Evolutionary conservation across 2,888 invertebrate species (phyloP), one percentile per base, ranked within the genome.

Genomic region (Eutolmus rufibarbis): DNA sequence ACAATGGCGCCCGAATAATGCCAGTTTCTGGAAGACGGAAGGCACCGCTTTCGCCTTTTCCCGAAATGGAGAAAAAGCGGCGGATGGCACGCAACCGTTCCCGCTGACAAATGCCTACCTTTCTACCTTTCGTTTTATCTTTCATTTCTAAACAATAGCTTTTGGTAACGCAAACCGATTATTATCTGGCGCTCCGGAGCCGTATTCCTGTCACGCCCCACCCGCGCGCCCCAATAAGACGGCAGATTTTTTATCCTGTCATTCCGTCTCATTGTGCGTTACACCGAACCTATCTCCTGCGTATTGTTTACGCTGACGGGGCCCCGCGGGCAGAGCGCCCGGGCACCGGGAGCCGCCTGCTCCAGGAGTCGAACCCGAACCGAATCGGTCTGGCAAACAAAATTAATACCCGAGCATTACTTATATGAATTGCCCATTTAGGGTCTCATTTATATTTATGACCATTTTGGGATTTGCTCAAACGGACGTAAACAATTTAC

Each of bases 371-470:
- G 82, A 66, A 46, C 37, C 40, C 9, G 28, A 84, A 37, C 34
- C 1, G 57, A 86, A 86, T 86, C 76, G 81, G 74, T 46, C 34
- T 81, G 51, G 87, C 31, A 74, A 79, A 87, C 87, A 79, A 87
- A 81, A 88, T 88, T 88, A 88, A 88, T 88, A 87, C 86, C 57
- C 81, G 28, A 79, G 77, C 88, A 88, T 88, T 88, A 88, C 88
- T 87, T 88, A 88, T 88, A 88, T 88, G 88, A 88, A 88, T 88
- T 88, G 88, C 88, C 88, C 88, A 88, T 88, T 88, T 88, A 88
- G 87, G 87, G 86, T 86, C 87, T 88, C 87, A 88, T 88, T 88
- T 88, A 88, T 88, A 88, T 88, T 88, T 88, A 88, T 88, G 88
- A 88, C 86, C 88, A 84, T 87, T 88, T 88, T 87, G 88, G 88